These are phyloP conservation scores for Eumerus sabulonum DNA, from an alignment of 2,888 invertebrate species.

Conservation along the genomic window DNA sequence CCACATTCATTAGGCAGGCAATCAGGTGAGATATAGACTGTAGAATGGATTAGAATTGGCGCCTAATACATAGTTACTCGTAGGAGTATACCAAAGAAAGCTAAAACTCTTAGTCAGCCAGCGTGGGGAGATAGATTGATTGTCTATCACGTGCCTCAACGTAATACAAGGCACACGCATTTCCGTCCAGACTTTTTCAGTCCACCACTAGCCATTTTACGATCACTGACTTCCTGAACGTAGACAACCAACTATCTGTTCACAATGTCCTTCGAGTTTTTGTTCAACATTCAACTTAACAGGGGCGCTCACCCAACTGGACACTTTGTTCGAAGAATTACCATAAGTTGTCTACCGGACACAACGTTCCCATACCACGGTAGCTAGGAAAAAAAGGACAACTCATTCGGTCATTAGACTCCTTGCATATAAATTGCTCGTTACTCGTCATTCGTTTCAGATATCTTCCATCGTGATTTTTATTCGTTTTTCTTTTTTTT, in stretches of 20 bases:
- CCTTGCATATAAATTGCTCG: constrained; percentile 69
- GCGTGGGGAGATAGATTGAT: too few species aligned
- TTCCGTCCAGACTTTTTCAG: constrained; percentile 62
- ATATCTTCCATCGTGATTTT: constrained; percentile 69
- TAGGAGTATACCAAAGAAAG: too few species aligned
- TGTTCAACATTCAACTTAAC: neutral
- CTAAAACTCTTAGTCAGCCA: too few species aligned
- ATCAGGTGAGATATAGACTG: neutral
- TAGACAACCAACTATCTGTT: constrained; percentile 59
- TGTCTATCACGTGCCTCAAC: constrained; percentile 28
- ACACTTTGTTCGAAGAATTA: constrained; percentile 46
- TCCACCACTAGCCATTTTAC: constrained; percentile 43
- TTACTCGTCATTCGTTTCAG: constrained; percentile 68
- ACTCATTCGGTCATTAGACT: constrained; percentile 69
- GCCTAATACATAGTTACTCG: too few species aligned
- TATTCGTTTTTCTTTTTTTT: constrained; percentile 68
- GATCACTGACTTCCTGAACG: constrained; percentile 53
- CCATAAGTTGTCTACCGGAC: constrained; percentile 64
- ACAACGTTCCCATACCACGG: constrained; percentile 44
- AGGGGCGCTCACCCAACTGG: constrained; percentile 8
- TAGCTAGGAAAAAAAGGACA: constrained; percentile 66
- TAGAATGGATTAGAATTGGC: too few species aligned
- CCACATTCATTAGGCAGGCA: constrained; percentile 54
- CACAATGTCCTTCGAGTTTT: constrained; percentile 7
- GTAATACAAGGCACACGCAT: constrained; percentile 61